phyloP scores from a whole-genome alignment of 2,113 vertebrate species.

The Scolopax mira region DNA sequence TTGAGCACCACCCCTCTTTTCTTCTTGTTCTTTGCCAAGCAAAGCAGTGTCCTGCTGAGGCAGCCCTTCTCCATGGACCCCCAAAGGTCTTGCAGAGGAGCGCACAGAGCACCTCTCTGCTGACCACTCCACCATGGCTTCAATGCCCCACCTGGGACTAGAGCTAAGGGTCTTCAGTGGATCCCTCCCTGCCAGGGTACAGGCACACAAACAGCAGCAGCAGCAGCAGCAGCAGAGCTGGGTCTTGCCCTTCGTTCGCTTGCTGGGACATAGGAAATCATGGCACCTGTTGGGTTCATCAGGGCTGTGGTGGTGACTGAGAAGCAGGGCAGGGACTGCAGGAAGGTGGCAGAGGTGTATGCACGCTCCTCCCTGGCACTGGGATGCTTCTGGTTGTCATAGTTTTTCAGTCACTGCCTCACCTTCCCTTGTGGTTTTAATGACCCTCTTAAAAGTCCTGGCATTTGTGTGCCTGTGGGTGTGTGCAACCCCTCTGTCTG shows the following conservation, averaged over 20 bases:
- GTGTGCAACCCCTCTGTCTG: neutral
- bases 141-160: neutral
- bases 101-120: neutral
- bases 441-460: neutral
- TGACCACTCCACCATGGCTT: neutral
- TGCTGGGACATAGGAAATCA: neutral
- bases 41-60: neutral
- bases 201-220: neutral
- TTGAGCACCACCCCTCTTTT: neutral
- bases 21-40: neutral
- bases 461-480: neutral
- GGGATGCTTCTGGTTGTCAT: neutral
- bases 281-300: neutral
- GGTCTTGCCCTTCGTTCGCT: neutral
- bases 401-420: neutral
- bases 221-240: neutral
- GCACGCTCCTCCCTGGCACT: neutral
- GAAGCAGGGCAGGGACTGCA: neutral
- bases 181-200: neutral
- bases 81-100: neutral
- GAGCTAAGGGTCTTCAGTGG: neutral
- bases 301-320: neutral
- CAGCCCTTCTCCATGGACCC: neutral
- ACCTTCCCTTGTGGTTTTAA: neutral
- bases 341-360: neutral